Percentiles rank a stretch among this genome's conserved stretches.
Evolutionary conservation across 2,797 vertebrate species (phyloP).

Genomic region (Eremophila alpestris): DNA sequence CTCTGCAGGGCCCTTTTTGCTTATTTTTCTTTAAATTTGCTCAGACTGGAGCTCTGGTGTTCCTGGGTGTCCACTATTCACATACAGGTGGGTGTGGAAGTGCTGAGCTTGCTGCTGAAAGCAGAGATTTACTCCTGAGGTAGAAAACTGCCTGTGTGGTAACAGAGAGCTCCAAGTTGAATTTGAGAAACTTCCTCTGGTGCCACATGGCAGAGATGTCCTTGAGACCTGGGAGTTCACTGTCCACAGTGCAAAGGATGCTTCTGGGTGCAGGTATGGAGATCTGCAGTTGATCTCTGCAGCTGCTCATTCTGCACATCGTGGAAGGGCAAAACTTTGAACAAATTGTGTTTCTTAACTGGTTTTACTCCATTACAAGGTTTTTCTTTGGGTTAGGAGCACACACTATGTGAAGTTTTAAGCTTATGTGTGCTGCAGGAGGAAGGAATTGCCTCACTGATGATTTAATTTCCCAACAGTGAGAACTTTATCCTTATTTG

Average conservation of each 20-base stretch:
- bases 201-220: background rate
- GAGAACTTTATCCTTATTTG: background rate
- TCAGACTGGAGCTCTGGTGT: background rate
- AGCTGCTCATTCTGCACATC: background rate
- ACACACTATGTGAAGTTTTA: background rate
- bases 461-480: background rate
- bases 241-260: background rate
- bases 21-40: too few species aligned
- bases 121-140: background rate
- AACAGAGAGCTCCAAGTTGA: background rate
- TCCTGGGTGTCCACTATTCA: background rate
- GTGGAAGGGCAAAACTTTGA: fast-evolving
- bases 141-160: background rate
- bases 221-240: too few species aligned
- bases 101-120: background rate
- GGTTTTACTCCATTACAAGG: background rate
- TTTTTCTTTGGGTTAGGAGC: background rate
- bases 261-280: background rate
- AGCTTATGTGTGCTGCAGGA: background rate
- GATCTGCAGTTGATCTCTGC: background rate
- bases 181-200: background rate
- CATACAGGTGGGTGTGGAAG: background rate
- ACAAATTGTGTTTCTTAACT: background rate
- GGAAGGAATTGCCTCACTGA: background rate
- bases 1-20: background rate